phyloP scores from a whole-genome alignment of 2,797 vertebrate species.

The Monodelphis domestica region DNA sequence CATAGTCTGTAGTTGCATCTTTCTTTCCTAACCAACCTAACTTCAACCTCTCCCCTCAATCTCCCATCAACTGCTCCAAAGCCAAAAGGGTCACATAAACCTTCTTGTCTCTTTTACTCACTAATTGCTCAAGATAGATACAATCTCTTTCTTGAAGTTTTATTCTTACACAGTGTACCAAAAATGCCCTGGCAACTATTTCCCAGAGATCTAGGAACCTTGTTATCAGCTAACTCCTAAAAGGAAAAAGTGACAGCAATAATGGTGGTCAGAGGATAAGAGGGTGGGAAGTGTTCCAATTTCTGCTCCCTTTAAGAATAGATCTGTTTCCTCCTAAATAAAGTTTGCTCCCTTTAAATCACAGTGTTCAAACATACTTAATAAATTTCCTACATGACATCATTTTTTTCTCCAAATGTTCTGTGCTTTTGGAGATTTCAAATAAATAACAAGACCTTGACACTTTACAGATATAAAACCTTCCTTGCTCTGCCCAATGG shows the following conservation, averaged over 20 bases:
- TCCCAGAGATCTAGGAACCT: neutral
- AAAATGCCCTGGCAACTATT: neutral
- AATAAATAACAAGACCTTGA: neutral
- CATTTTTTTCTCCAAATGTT: neutral
- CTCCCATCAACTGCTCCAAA: neutral
- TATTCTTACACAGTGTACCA: conserved; percentile 35
- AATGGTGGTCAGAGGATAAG: neutral
- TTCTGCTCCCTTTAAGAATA: neutral
- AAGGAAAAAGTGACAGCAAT: neutral
- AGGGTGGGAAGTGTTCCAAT: neutral
- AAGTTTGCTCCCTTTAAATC: neutral
- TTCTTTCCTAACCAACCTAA: neutral
- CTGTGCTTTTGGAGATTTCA: neutral
- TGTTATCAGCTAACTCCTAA: neutral
- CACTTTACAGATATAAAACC: neutral
- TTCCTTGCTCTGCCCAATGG: neutral
- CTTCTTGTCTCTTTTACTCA: neutral
- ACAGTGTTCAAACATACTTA: neutral
- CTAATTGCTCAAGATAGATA: neutral
- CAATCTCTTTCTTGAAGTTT: conserved; percentile 2
- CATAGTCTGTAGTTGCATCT: neutral
- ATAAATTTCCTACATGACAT: neutral
- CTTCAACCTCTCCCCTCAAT: neutral
- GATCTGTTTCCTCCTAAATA: conserved; percentile 10
- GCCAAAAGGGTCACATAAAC: neutral